Evolutionary conservation across 2,797 vertebrate genomes (phyloP).

Genomic region (Protonibea diacanthus): DNA sequence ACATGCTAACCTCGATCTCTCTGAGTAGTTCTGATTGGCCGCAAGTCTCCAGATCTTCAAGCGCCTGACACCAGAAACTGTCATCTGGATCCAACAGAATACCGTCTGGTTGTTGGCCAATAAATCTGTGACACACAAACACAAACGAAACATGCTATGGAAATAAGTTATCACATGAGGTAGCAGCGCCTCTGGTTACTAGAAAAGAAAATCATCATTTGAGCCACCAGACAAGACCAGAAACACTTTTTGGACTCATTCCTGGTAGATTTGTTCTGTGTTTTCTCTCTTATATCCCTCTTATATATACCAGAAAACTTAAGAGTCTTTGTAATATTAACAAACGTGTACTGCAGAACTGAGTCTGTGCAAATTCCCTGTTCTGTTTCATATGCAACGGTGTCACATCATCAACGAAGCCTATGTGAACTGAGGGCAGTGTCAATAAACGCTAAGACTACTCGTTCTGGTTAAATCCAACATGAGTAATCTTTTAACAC

Average conservation of each 20-base stretch:
- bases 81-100: slow-evolving; percentile 91
- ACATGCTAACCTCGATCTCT: slow-evolving; percentile 90
- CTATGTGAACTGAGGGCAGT: neutral
- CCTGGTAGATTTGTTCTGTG: no score
- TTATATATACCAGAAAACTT: no score
- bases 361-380: neutral
- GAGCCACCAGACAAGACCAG: no score
- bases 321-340: neutral
- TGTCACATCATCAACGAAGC: neutral
- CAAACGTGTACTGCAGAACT: neutral
- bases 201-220: neutral
- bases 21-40: slow-evolving; percentile 97
- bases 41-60: slow-evolving; percentile 98
- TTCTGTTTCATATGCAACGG: neutral
- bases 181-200: neutral
- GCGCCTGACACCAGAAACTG: slow-evolving; percentile 97
- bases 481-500: slow-evolving; percentile 55
- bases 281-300: no score
- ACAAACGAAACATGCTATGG: neutral
- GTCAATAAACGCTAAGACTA: neutral
- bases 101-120: slow-evolving; percentile 89
- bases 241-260: no score
- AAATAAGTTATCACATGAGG: neutral
- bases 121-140: slow-evolving; percentile 80
- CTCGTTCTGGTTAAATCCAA: slow-evolving; percentile 33